Evolutionary conservation across 2,113 vertebrate species (phyloP).

Genomic region (Salvelinus fontinalis): DNA sequence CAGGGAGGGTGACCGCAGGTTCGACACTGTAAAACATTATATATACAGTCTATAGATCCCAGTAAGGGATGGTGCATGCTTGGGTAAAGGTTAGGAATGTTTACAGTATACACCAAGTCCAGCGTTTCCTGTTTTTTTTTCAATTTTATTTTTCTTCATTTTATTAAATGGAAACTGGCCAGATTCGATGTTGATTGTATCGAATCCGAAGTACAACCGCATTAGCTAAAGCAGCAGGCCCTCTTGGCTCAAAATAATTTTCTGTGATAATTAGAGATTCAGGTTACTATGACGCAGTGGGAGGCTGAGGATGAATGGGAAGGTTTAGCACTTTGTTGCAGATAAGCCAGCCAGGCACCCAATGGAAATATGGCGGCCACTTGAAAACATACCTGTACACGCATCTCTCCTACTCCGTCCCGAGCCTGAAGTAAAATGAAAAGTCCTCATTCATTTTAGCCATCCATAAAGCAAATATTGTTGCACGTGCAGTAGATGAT

Average conservation of each 20-base stretch:
- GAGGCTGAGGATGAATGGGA: constrained; percentile 47
- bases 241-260: constrained; percentile 50
- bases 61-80: constrained; percentile 54
- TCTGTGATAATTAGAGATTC: constrained; percentile 50
- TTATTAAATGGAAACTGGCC: constrained; percentile 61
- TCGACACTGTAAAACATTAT: constrained; percentile 65
- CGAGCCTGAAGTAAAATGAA: constrained; percentile 90
- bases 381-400: constrained; percentile 84
- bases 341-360: constrained; percentile 42
- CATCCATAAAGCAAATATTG: constrained; percentile 99
- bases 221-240: constrained; percentile 38
- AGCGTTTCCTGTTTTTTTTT: constrained; percentile 65
- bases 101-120: constrained; percentile 70
- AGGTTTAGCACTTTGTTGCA: constrained; percentile 31
- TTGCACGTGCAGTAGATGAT: constrained; percentile 98
- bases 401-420: constrained; percentile 84
- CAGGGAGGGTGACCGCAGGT: constrained; percentile 61
- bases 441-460: constrained; percentile 97
- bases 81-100: constrained; percentile 67
- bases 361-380: constrained; percentile 78
- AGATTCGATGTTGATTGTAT: constrained; percentile 50
- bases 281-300: constrained; percentile 32
- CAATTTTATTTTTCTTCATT: constrained; percentile 39
- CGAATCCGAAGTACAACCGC: constrained; percentile 51
- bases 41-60: constrained; percentile 61